Base-by-base conservation (phyloP, 2,888 invertebrate genomes). In the Monochamus alternatus region DNA sequence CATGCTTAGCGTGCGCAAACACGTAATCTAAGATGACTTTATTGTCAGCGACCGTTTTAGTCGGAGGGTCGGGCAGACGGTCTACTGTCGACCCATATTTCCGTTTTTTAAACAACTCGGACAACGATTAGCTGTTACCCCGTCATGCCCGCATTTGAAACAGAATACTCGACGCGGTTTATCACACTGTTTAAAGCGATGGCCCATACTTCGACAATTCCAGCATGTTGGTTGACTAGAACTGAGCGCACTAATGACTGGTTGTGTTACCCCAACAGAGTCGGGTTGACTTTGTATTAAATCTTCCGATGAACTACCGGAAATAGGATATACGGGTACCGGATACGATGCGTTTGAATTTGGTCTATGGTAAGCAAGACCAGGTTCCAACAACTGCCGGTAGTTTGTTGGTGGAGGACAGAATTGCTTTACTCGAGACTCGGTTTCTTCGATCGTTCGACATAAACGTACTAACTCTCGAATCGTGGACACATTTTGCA, bases 341-440 rank as follows among this genome's bases (percentile, higher is more conserved):
- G 51, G 22, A 14, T 43, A 47, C 8, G 51, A 44, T 38, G 38
- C 7, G 1, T 8, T 14, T 38, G 8, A 14, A 9, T 8, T 60
- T 2, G 75, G 72, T 38, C 43, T 72, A n/a, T 30, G 59, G 32
- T 75, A 75, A 12, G 73, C 75, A 38, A 75, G 60, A 5, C 52
- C 68, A 22, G 75, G 73, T 62, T 75, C 75, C 8, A 73, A 5
- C 5, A 75, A 52, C 22, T 67, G 44, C 5, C 67, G 67, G 14
- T 67, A 67, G 52, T 67, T 67, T 38, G 67, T 67, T 12, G 67
- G 22, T 10, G 67, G 67, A 47, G 47, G 47, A 12, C 47, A 47
- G 12, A 47, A 47, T 3, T 9, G 47, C 10, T 47, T 7, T n/a
- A 22, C 68, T 4, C 14, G 9, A 7, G 7, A 12, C 8, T 30